Conservation (phyloP, 2,113 vertebrate genomes). For the Hypanus sabinus region DNA sequence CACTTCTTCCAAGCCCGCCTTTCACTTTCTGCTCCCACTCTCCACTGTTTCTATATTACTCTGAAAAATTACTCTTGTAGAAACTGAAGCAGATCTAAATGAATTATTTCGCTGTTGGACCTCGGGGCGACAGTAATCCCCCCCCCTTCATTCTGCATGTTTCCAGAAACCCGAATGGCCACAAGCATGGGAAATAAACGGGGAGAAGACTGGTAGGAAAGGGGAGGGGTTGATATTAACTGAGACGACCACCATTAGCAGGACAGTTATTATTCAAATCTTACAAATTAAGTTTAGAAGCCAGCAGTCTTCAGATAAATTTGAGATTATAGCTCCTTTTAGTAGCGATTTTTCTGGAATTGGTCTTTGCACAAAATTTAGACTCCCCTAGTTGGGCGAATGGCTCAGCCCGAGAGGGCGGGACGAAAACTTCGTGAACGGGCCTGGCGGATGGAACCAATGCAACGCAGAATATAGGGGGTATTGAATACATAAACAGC, state of each 20-base stretch:
- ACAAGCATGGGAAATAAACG: neutral
- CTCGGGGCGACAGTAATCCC: too few relatives aligned
- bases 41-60: accelerated
- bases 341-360: too few relatives aligned
- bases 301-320: accelerated
- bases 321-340: neutral
- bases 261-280: neutral
- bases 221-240: neutral
- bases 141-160: neutral
- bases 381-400: neutral
- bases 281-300: neutral
- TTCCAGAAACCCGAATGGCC: neutral
- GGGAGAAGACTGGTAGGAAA: too few relatives aligned
- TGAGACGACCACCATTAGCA: too few relatives aligned
- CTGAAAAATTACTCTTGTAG: too few relatives aligned
- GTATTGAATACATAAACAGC: neutral
- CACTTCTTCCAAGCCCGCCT: neutral
- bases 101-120: neutral
- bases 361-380: too few relatives aligned
- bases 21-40: too few relatives aligned
- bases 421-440: too few relatives aligned
- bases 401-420: neutral
- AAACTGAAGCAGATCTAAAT: neutral
- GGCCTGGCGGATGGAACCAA: neutral
- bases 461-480: too few relatives aligned